Evolutionary conservation across 92 coral and sea anemone genomes (phyloP).

Genomic region (Zoanthus solanderi): DNA sequence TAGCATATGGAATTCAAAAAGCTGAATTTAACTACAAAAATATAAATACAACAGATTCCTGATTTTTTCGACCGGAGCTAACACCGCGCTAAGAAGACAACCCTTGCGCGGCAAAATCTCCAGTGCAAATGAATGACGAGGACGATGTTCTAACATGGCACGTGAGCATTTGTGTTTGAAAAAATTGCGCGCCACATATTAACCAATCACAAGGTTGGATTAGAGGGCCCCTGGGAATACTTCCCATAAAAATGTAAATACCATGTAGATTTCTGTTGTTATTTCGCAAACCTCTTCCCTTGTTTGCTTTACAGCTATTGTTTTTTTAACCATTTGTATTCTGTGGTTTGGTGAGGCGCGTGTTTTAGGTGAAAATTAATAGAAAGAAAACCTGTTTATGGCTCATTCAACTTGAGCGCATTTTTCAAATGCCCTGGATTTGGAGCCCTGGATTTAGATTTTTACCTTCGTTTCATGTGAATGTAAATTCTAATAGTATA

Average conservation of each 20-base stretch:
- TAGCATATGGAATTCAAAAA: slow-evolving; percentile 41
- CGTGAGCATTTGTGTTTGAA: slow-evolving; percentile 46
- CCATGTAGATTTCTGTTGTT: slow-evolving; percentile 46
- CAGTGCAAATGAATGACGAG: slow-evolving; percentile 62
- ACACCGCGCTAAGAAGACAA: slow-evolving; percentile 8
- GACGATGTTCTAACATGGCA: slow-evolving; percentile 45
- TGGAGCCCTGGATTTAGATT: too few relatives aligned
- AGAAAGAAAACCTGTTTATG: neutral
- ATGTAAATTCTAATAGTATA: too few relatives aligned
- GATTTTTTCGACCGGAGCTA: slow-evolving; percentile 22
- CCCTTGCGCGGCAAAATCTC: slow-evolving; percentile 59
- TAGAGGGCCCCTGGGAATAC: slow-evolving; percentile 37
- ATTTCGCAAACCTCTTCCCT: neutral
- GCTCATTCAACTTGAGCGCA: too few relatives aligned
- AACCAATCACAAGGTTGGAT: slow-evolving; percentile 28
- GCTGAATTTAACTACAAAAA: neutral
- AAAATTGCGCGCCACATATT: slow-evolving; percentile 28
- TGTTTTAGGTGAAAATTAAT: slow-evolving; percentile 14
- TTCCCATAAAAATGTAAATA: slow-evolving; percentile 21
- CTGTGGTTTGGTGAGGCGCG: slow-evolving; percentile 29
- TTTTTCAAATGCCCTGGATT: too few relatives aligned
- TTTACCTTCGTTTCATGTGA: too few relatives aligned
- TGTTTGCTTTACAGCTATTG: slow-evolving; percentile 17
- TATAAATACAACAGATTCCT: neutral
- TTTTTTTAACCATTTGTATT: slow-evolving; percentile 3